Base-by-base conservation (phyloP, 2,888 invertebrate genomes). In the Agrotis exclamationis region DNA sequence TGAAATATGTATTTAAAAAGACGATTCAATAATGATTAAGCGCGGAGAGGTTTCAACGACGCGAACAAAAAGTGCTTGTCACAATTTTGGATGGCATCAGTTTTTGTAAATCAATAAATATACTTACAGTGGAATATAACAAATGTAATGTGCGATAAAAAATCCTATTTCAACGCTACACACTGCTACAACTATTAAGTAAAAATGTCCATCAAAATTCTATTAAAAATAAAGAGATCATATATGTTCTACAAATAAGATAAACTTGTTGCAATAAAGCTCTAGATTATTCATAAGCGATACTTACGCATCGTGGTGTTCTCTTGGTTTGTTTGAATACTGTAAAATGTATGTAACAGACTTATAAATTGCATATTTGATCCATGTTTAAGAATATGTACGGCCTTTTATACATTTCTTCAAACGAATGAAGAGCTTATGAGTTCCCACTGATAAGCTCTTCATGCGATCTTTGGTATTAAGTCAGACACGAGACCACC, bases 151-250 rank as follows among this genome's bases (percentile, higher is more conserved):
- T 93, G 93, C 92, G 91, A 92, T 88, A 86, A 82, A 86, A 87
- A 90, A 83, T 85, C 85, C 90, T 93, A 94, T 89, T 89, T 88
- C 90, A 91, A 91, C 79, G 86, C 90, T 93, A 93, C 91, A 92
- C 90, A 92, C 90, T 85, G 92, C 92, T 95, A 95, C 91, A 91
- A 89, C 93, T 95, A 95, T 94, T 95, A 96, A 95, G 95, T 96
- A 96, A 95, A 94, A 95, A 95, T 93, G 95, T 94, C 95, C 95
- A 94, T 95, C 94, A 95, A 95, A 95, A 94, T 93, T 93, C 90
- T 93, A 95, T 94, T 95, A 95, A 93, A 86, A 95, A 95, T 94
- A 95, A 95, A 94, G 96, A 96, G 96, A 96, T 96, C 96, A 95
- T 92, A 88, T 91, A 39, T 92, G 92, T 93, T 92, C 93, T 92